These are phyloP conservation scores for Baronia brevicornis DNA, from an alignment of 2,888 invertebrate genomes.

Conservation along the genomic window DNA sequence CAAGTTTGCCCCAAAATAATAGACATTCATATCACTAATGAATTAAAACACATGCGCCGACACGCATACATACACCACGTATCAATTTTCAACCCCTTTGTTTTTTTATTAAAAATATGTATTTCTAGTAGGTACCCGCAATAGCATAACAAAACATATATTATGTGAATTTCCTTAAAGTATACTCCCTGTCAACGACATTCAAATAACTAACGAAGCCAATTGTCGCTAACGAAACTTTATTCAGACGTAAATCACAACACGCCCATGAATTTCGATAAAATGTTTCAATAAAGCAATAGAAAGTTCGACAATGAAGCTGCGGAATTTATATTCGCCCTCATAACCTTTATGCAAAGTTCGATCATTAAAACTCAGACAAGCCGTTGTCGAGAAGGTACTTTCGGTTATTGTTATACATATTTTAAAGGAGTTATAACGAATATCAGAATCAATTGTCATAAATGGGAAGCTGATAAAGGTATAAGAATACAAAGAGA, in stretches of 20 bases:
- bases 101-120: no score
- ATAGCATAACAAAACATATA: no score
- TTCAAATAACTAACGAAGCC: conserved; percentile 29
- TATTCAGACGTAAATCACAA: conserved; percentile 26
- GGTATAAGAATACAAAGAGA: no score
- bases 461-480: no score
- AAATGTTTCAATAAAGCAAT: conserved; percentile 23
- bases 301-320: conserved; percentile 39
- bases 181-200: conserved; percentile 13
- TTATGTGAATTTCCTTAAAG: no score
- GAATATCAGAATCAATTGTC: no score
- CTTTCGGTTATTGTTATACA: conserved; percentile 7
- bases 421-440: conserved; percentile 7
- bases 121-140: no score
- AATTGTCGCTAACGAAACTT: conserved; percentile 32
- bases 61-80: no score
- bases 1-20: no score
- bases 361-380: conserved; percentile 23
- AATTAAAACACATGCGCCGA: no score
- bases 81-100: no score
- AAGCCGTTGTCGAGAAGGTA: conserved; percentile 13
- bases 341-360: conserved; percentile 19
- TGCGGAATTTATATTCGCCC: conserved; percentile 25
- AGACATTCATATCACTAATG: no score
- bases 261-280: neutral